phyloP scores from a whole-genome alignment of 1,140 invertebrate species.

The Drosophila nebulosa region DNA sequence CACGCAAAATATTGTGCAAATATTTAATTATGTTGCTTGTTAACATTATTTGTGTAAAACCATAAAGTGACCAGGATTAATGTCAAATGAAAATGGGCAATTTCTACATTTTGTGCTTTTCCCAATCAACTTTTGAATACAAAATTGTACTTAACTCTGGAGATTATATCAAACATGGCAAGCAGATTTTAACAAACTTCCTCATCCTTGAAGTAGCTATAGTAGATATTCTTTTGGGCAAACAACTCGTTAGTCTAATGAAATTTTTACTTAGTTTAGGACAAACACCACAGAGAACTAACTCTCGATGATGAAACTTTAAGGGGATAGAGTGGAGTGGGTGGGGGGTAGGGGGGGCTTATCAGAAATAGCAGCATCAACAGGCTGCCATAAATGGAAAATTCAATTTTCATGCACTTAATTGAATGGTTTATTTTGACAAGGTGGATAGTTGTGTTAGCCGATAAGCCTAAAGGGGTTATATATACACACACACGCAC shows the following conservation, averaged over 20 bases:
- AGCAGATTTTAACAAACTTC: conserved; percentile 45
- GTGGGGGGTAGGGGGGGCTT: too few relatives aligned
- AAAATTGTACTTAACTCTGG: conserved; percentile 15
- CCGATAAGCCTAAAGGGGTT: conserved; percentile 59
- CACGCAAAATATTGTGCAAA: conserved; percentile 71
- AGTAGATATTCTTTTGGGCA: conserved; percentile 33
- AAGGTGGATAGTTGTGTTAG: conserved; percentile 57
- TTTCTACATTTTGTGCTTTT: not conserved
- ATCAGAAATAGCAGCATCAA: conserved; percentile 66
- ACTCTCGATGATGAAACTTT: conserved; percentile 33
- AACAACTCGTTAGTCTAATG: conserved; percentile 75
- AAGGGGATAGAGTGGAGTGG: too few relatives aligned
- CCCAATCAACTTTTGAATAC: not conserved
- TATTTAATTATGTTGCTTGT: conserved; percentile 74
- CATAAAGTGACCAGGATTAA: conserved; percentile 54
- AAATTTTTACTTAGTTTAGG: conserved; percentile 51
- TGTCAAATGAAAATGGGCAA: not conserved
- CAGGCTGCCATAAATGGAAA: conserved; percentile 56
- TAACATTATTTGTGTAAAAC: conserved; percentile 64
- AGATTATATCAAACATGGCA: conserved; percentile 2
- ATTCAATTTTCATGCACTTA: conserved; percentile 71
- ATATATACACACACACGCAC: conserved; percentile 18
- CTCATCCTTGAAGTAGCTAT: conserved; percentile 10
- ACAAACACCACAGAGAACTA: not conserved
- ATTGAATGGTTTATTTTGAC: conserved; percentile 78